These are phyloP conservation scores for Drosophila baimaii DNA, from an alignment of 1,140 invertebrate genomes.

Conservation along the genomic window DNA sequence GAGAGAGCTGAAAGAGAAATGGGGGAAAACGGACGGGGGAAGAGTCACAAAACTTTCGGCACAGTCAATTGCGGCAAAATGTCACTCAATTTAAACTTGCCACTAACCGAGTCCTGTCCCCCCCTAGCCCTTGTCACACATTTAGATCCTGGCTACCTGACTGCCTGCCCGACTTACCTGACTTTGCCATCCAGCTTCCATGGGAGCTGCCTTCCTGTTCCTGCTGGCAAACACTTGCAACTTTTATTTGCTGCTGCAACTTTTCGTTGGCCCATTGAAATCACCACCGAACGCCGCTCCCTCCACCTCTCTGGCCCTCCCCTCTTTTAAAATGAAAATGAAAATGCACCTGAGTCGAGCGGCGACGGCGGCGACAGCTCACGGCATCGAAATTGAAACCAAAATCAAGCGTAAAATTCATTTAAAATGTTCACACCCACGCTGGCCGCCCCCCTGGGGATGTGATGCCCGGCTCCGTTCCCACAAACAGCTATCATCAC, in stretches of 20 bases:
- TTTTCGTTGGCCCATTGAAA: slow-evolving; percentile 57
- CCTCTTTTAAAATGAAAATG: slow-evolving; percentile 3
- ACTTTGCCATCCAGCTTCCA: slow-evolving; percentile 7
- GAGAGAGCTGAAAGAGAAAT: slow-evolving; percentile 1
- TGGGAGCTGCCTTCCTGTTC: slow-evolving; percentile 1
- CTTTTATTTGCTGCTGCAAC: slow-evolving; percentile 71
- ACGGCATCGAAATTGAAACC: slow-evolving; percentile 74
- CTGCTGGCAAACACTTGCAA: slow-evolving; percentile 56
- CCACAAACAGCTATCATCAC: background rate
- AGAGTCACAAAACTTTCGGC: slow-evolving; percentile 60
- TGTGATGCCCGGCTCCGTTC: background rate
- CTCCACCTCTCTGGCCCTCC: background rate
- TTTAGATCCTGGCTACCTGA: slow-evolving; percentile 31
- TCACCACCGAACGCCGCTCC: background rate
- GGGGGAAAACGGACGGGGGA: slow-evolving; percentile 16
- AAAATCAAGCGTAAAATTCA: slow-evolving; percentile 80
- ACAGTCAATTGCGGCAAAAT: slow-evolving; percentile 75
- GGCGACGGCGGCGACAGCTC: slow-evolving; percentile 35
- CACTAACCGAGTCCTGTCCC: slow-evolving; percentile 44
- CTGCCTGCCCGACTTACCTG: slow-evolving; percentile 5
- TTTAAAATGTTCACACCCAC: slow-evolving; percentile 69
- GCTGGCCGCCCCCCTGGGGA: background rate
- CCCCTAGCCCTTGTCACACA: slow-evolving; percentile 9
- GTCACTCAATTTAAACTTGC: slow-evolving; percentile 78
- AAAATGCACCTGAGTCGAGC: slow-evolving; percentile 44